Evolutionary conservation across 1,140 invertebrate species (phyloP).

Genomic region (Teleogryllus occipitalis): DNA sequence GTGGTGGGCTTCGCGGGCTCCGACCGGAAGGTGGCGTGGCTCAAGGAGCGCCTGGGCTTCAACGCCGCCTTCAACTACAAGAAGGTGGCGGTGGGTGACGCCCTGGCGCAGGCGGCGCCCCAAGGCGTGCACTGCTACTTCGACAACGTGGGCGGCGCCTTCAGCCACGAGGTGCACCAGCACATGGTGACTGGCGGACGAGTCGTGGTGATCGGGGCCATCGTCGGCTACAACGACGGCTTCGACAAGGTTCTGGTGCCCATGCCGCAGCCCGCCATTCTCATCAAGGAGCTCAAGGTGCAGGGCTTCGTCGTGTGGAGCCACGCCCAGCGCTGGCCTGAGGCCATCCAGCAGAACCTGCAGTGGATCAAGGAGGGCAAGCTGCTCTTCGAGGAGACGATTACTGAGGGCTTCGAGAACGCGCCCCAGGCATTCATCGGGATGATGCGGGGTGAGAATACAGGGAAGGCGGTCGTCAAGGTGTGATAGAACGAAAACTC

Average conservation of each 20-base stretch:
- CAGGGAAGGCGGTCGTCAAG: slow-evolving; percentile 53
- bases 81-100: slow-evolving; percentile 39
- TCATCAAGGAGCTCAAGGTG: slow-evolving; percentile 47
- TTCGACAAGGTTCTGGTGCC: slow-evolving; percentile 30
- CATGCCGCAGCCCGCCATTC: slow-evolving; percentile 30
- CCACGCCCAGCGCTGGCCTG: slow-evolving; percentile 46
- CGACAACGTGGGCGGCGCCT: slow-evolving; percentile 43
- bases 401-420: slow-evolving; percentile 57
- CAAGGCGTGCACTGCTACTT: slow-evolving; percentile 46
- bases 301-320: slow-evolving; percentile 53
- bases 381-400: slow-evolving; percentile 52
- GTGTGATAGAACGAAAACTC: slow-evolving; percentile 29
- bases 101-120: slow-evolving; percentile 41
- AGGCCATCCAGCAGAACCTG: slow-evolving; percentile 48
- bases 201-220: slow-evolving; percentile 38
- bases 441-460: slow-evolving; percentile 49
- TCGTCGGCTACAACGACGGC: slow-evolving; percentile 35
- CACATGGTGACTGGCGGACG: slow-evolving; percentile 36
- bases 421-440: slow-evolving; percentile 55
- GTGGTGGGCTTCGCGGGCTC: slow-evolving; percentile 50
- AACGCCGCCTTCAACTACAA: slow-evolving; percentile 56
- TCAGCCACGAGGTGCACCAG: slow-evolving; percentile 33
- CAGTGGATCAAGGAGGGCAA: slow-evolving; percentile 53
- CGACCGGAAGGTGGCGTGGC: slow-evolving; percentile 51
- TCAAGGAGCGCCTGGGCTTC: slow-evolving; percentile 48